phyloP scores from a whole-genome alignment of 2,113 vertebrate genomes.

The Lamprologus speciosus region DNA sequence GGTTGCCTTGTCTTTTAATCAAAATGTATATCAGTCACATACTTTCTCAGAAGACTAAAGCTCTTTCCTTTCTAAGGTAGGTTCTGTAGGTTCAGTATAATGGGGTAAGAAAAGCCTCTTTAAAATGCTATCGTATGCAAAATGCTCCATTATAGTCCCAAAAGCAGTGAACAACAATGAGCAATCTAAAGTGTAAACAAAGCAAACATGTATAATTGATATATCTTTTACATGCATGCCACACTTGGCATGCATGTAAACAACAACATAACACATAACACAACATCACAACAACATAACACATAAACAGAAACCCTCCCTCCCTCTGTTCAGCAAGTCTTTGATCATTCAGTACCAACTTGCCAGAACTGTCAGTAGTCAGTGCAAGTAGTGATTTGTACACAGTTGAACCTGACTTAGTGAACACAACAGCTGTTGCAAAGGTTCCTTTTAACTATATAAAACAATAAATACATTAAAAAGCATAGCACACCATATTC shows the following conservation, averaged over 20 bases:
- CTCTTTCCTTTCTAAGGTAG: background rate
- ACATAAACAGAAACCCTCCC: background rate
- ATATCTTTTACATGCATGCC: background rate
- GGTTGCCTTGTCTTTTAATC: background rate
- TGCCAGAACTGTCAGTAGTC: background rate
- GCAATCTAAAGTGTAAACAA: background rate
- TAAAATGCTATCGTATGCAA: background rate
- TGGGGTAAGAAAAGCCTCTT: background rate
- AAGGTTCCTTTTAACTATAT: background rate
- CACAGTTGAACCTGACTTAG: background rate
- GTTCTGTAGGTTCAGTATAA: background rate
- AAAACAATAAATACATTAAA: background rate
- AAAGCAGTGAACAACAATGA: background rate
- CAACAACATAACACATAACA: background rate
- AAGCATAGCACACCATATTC: background rate
- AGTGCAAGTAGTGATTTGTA: background rate
- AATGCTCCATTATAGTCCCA: background rate
- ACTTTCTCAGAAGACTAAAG: background rate
- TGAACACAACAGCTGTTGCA: background rate
- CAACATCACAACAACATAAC: background rate
- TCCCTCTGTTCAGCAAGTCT: background rate
- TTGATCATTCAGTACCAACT: background rate
- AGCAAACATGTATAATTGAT: slow-evolving; percentile 25
- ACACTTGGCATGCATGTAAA: background rate
- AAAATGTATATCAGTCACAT: background rate